phyloP scores from a whole-genome alignment of 2,113 vertebrate genomes.

The Amphiprion ocellaris region DNA sequence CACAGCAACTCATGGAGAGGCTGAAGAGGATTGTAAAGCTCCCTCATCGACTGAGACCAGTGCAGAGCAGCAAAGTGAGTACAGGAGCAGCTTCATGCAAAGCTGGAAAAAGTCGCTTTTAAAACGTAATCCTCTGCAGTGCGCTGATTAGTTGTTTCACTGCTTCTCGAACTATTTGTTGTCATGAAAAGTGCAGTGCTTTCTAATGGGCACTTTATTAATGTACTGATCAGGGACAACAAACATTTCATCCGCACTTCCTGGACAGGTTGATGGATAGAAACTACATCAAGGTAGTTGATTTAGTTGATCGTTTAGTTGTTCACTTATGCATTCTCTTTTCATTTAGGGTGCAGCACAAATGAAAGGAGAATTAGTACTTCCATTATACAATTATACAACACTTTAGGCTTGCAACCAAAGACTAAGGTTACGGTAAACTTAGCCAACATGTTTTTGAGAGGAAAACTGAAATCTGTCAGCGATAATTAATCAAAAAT shows the following conservation, averaged over 20 bases:
- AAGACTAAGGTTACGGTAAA: too few species aligned
- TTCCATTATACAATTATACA: too few species aligned
- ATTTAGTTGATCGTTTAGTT: too few species aligned
- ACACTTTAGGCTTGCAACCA: too few species aligned
- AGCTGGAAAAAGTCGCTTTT: background rate
- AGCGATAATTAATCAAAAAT: too few species aligned
- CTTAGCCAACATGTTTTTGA: too few species aligned
- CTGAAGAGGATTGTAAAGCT: slow-evolving; percentile 91
- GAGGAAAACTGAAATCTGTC: too few species aligned
- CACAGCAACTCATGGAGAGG: slow-evolving; percentile 93
- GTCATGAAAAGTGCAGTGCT: background rate
- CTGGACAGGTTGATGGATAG: background rate
- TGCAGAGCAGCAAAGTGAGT: slow-evolving; percentile 93
- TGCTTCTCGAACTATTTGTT: background rate
- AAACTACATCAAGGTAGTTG: too few species aligned
- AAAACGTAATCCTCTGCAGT: slow-evolving; percentile 12
- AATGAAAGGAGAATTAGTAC: too few species aligned
- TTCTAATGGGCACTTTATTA: background rate
- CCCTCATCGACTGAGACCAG: slow-evolving; percentile 89
- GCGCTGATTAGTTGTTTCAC: slow-evolving; percentile 9
- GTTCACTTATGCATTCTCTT: too few species aligned
- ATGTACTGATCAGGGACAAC: background rate
- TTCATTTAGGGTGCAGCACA: too few species aligned
- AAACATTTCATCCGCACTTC: background rate
- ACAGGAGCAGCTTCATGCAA: background rate